Conservation (phyloP, 2,888 invertebrate species). For the Camptogramma bilineatum region DNA sequence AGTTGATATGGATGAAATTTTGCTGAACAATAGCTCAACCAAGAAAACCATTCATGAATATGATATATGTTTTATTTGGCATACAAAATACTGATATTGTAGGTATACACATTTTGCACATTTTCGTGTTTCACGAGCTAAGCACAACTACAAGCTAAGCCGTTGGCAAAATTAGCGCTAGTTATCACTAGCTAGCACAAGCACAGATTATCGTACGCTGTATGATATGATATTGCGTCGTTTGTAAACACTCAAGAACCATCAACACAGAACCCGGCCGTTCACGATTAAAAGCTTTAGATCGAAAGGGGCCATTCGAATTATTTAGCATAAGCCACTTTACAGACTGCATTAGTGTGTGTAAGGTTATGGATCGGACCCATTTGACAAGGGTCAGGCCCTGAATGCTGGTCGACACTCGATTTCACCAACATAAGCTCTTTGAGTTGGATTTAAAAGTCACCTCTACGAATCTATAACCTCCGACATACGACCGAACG, state of each 20-base stretch:
- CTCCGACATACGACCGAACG: neutral
- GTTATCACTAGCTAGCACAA: no score
- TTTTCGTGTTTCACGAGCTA: no score
- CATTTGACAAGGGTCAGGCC: slow-evolving; percentile 60
- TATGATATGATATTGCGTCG: neutral
- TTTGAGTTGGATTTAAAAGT: slow-evolving; percentile 30
- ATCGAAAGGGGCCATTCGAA: slow-evolving; percentile 29
- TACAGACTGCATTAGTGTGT: slow-evolving; percentile 32
- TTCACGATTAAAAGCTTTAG: slow-evolving; percentile 29
- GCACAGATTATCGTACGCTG: no score
- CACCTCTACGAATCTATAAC: slow-evolving; percentile 10
- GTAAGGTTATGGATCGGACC: slow-evolving; percentile 51
- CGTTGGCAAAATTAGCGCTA: no score
- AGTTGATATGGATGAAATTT: neutral
- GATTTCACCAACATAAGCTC: slow-evolving; percentile 37
- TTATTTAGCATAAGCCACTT: slow-evolving; percentile 32
- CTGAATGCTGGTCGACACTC: slow-evolving; percentile 45
- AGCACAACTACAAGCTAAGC: no score
- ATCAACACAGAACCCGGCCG: slow-evolving; percentile 14
- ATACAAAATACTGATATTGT: no score
- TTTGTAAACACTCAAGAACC: slow-evolving; percentile 2
- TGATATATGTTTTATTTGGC: no score
- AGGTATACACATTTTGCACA: no score
- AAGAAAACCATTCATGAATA: no score
- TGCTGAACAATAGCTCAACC: no score